These are phyloP conservation scores for Carcina quercana DNA, from an alignment of 2,888 invertebrate genomes.

Conservation along the genomic window DNA sequence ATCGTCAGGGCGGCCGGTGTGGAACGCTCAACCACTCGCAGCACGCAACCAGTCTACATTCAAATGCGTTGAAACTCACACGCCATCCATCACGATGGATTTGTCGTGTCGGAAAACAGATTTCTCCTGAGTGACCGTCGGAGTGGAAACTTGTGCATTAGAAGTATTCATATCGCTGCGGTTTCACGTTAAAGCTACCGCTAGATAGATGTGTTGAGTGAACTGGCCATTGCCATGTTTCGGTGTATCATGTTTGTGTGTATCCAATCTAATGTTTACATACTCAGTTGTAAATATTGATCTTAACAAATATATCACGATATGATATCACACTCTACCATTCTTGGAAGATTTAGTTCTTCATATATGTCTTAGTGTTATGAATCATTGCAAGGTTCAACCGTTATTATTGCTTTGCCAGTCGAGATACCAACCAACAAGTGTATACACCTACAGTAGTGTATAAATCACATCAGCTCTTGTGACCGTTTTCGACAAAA, in stretches of 20 bases:
- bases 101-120: slow-evolving; percentile 59
- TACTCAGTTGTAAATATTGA: no score
- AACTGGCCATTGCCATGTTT: no score
- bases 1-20: slow-evolving; percentile 71
- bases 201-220: slow-evolving; percentile 62
- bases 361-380: no score
- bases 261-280: no score
- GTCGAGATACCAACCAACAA: slow-evolving; percentile 27
- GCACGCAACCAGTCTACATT: slow-evolving; percentile 70
- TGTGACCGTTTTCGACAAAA: slow-evolving; percentile 51
- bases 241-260: no score
- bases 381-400: no score
- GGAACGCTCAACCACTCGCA: slow-evolving; percentile 64
- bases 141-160: slow-evolving; percentile 41
- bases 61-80: slow-evolving; percentile 71
- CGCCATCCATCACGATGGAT: slow-evolving; percentile 70
- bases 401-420: slow-evolving; percentile 22
- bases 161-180: slow-evolving; percentile 29
- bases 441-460: slow-evolving; percentile 24
- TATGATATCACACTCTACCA: no score
- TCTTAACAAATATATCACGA: no score
- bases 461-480: slow-evolving; percentile 35
- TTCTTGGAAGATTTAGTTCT: no score
- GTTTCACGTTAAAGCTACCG: slow-evolving; percentile 48
- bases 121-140: slow-evolving; percentile 57